These are phyloP conservation scores for Vanessa cardui DNA, from an alignment of 2,888 invertebrate species.

Conservation along the genomic window DNA sequence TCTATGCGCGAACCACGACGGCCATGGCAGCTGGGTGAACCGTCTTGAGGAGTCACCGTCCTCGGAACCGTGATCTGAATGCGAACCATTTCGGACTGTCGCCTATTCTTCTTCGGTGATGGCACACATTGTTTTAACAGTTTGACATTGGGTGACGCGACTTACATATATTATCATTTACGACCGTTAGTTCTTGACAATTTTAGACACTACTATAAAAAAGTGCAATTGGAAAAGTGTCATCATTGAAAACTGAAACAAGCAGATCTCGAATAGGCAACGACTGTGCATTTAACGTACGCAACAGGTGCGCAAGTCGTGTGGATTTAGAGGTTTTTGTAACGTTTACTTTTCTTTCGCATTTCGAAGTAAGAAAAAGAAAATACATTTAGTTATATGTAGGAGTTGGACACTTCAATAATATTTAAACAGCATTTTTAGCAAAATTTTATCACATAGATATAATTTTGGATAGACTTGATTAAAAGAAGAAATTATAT, in stretches of 20 bases:
- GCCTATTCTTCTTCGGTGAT: constrained; percentile 18
- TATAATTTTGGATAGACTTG: no score
- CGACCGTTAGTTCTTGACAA: constrained; percentile 57
- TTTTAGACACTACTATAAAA: background rate
- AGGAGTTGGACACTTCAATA: no score
- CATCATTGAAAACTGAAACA: constrained; percentile 24
- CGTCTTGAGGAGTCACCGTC: constrained; percentile 76
- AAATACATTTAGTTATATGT: no score
- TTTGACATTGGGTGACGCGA: constrained; percentile 68
- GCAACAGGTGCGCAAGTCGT: constrained; percentile 57
- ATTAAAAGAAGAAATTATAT: no score
- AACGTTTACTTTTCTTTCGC: constrained; percentile 35
- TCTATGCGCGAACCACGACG: constrained; percentile 57
- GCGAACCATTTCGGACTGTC: constrained; percentile 43
- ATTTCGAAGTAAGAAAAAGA: background rate
- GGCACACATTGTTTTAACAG: constrained; percentile 49
- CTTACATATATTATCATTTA: constrained; percentile 67
- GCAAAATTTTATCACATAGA: no score
- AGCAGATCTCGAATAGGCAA: constrained; percentile 10
- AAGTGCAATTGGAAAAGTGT: background rate
- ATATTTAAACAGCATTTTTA: no score
- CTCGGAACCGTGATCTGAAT: constrained; percentile 73
- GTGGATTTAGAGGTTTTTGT: constrained; percentile 36
- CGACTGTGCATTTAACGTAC: constrained; percentile 14
- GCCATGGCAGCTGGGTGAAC: constrained; percentile 68